Evolutionary conservation across 2,888 invertebrate species (phyloP), one percentile per base, ranked within the genome.

Genomic region (Agrilus biguttatus): DNA sequence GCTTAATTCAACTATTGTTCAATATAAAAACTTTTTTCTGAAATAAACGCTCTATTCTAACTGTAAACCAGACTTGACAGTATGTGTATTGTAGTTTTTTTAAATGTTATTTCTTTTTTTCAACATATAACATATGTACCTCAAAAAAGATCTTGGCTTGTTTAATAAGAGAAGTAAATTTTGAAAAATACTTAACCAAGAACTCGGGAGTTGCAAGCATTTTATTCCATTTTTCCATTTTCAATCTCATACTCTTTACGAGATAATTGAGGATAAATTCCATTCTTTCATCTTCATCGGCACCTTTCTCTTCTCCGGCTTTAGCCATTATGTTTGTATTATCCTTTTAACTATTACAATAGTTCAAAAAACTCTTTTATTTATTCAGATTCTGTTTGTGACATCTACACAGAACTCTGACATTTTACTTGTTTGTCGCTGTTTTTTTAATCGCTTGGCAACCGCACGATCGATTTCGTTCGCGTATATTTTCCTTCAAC

Each of bases 151-250:
- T 4, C 4, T 2, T 21, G 21, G 5, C 6, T 21, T 5, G 7
- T 21, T 21, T 21, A 6, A 21, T 21, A 28, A 28, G 23, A 21
- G 8, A 38, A 8, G 19, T 2, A 17, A 13, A 8, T 12, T 37
- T n/a, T 28, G 28, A 28, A 28, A 36, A 38, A 39, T 13, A 33
- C 41, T 40, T 39, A 42, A 28, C 83, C 69, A 74, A 76, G 54
- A 75, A 78, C 47, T 86, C 84, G 38, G 81, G 78, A 40, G 64
- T 70, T 36, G 71, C 69, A 50, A 88, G 78, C 77, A 92, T 83
- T 67, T 88, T 91, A 39, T 70, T 62, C 89, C 91, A 95, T 72
- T 83, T 87, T 49, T 93, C 93, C 44, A 77, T 67, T 67, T 91
- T 93, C 48, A 89, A 68, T 59, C 83, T 83, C 53, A 89, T 74